Evolutionary conservation across 2,888 invertebrate species (phyloP).

Genomic region (Lasioglossum malachurum): DNA sequence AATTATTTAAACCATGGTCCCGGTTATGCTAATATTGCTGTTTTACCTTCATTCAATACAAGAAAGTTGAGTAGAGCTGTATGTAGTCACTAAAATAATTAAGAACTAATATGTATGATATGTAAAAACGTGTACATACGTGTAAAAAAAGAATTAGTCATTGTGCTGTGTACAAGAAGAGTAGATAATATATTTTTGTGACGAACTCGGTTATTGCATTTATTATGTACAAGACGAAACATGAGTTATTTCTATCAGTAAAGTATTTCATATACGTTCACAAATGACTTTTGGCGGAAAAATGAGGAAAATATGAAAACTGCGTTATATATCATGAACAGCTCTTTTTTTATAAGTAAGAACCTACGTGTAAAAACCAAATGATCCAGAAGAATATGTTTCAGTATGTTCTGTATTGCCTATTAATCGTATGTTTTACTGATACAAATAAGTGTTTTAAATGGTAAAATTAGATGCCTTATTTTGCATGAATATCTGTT

Average conservation of each 20-base stretch:
- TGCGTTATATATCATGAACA: background rate
- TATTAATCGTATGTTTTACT: constrained; percentile 18
- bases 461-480: background rate
- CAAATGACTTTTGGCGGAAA: background rate
- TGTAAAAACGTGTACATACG: constrained; percentile 47
- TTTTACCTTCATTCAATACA: constrained; percentile 7
- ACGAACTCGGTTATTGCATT: constrained; percentile 22
- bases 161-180: constrained; percentile 8
- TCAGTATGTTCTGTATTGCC: background rate
- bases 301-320: background rate
- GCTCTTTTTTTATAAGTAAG: background rate
- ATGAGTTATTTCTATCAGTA: constrained; percentile 26
- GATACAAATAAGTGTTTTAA: constrained; percentile 15
- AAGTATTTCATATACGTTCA: constrained; percentile 5
- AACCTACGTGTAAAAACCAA: background rate
- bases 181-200: constrained; percentile 28
- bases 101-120: constrained; percentile 28
- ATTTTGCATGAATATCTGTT: constrained; percentile 26
- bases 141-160: constrained; percentile 53
- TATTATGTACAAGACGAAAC: background rate
- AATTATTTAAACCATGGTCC: constrained; percentile 48
- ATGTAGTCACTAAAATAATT: constrained; percentile 7
- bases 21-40: constrained; percentile 27
- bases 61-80: constrained; percentile 1
- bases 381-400: background rate